Conservation (phyloP, 2,113 vertebrate species). For the Solea senegalensis region DNA sequence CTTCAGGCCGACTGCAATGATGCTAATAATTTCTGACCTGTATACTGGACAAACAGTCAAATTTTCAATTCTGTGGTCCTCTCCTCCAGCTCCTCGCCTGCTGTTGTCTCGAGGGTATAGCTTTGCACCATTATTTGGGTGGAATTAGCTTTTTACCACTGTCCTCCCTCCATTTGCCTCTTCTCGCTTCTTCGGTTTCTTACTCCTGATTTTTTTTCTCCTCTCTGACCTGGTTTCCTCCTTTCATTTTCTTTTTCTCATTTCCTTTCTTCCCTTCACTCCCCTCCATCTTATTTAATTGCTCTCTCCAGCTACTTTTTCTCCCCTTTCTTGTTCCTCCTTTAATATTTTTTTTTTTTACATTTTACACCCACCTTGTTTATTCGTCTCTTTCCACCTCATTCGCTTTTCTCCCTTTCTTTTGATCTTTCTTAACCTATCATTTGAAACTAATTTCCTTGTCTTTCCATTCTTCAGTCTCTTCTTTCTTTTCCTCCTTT, state of each 20-base stretch:
- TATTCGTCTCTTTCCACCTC: background rate
- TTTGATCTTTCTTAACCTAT: background rate
- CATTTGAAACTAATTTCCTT: background rate
- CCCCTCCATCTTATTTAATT: background rate
- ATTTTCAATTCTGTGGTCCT: constrained; percentile 58
- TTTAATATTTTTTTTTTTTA: background rate
- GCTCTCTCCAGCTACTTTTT: background rate
- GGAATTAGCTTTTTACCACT: constrained; percentile 63
- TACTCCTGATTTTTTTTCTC: constrained; percentile 15
- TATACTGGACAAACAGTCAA: constrained; percentile 58
- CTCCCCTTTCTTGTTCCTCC: background rate
- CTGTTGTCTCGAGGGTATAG: constrained; percentile 45
- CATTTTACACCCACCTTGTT: no score
- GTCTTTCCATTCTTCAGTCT: background rate
- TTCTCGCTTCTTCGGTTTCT: constrained; percentile 27
- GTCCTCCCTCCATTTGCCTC: constrained; percentile 35
- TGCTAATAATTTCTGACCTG: constrained; percentile 71
- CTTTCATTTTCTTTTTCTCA: background rate
- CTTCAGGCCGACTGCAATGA: constrained; percentile 39
- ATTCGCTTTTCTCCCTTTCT: background rate
- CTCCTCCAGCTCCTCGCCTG: constrained; percentile 30
- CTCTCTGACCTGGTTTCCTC: background rate
- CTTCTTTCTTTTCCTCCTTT: background rate
- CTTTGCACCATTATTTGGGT: constrained; percentile 58
- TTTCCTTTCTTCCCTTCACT: background rate